A percentile compares a stretch with the other conserved stretches of the same genome.
These are phyloP conservation scores for Scaptomyza polygonia DNA, from an alignment of 2,888 invertebrate species.

Conservation along the genomic window DNA sequence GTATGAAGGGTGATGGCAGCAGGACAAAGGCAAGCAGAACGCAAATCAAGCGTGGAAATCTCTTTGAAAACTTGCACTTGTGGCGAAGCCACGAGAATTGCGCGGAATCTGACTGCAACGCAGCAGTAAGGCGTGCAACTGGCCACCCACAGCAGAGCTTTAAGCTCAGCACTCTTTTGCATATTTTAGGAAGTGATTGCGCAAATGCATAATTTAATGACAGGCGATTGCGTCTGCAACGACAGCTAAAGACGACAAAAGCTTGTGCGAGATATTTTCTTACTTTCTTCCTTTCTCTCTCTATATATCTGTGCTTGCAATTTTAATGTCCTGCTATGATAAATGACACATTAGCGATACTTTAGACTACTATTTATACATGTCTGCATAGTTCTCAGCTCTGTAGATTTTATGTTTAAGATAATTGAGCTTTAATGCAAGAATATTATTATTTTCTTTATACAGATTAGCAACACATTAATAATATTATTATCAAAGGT, in stretches of 20 bases:
- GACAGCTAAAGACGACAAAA: constrained; percentile 8
- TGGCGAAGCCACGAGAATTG: constrained; percentile 31
- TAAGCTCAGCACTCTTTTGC: constrained; percentile 37
- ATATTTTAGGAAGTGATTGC: constrained; percentile 79
- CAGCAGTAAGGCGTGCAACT: constrained; percentile 58
- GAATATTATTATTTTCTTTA: no score
- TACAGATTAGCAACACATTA: background rate
- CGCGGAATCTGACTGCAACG: constrained; percentile 53
- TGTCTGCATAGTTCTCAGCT: background rate
- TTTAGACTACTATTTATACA: background rate
- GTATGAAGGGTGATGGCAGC: background rate
- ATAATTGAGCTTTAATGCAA: background rate
- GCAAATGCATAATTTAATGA: constrained; percentile 79
- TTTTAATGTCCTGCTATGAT: constrained; percentile 26
- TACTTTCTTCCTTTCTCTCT: background rate
- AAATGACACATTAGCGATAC: constrained; percentile 8
- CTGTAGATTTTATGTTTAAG: background rate
- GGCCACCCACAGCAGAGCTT: constrained; percentile 9
- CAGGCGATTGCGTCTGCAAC: constrained; percentile 61
- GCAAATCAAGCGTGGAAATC: constrained; percentile 70
- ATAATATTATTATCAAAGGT: background rate
- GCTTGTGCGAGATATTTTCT: background rate
- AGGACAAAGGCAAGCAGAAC: constrained; percentile 37
- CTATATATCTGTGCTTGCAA: constrained; percentile 13
- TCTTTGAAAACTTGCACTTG: constrained; percentile 52